These are phyloP conservation scores for Sarcophaga bullata DNA, from an alignment of 1,140 invertebrate species.

Conservation along the genomic window DNA sequence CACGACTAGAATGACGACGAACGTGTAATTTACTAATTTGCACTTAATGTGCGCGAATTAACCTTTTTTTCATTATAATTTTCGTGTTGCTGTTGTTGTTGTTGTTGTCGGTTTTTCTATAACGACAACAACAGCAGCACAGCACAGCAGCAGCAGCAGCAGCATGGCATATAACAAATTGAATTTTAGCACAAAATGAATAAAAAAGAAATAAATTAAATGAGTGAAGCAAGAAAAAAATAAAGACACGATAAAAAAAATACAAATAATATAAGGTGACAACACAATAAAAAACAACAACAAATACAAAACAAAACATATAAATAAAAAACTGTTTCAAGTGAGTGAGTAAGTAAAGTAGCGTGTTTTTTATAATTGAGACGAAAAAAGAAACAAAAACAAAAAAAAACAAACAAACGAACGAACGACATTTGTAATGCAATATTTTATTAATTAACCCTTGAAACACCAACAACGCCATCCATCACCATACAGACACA, in stretches of 20 bases:
- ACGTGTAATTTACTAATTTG: slow-evolving; percentile 40
- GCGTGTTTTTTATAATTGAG: background rate
- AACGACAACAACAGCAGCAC: background rate
- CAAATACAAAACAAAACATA: background rate
- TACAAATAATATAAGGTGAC: slow-evolving; percentile 31
- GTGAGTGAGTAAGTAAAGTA: slow-evolving; percentile 21
- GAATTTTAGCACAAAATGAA: slow-evolving; percentile 17
- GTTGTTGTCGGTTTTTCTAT: background rate
- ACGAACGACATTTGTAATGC: slow-evolving; percentile 11
- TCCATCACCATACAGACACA: too few species aligned
- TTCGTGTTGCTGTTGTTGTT: background rate
- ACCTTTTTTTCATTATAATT: slow-evolving; percentile 18
- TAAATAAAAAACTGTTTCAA: background rate
- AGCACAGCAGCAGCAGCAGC: background rate
- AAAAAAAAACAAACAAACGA: background rate
- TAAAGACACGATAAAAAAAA: slow-evolving; percentile 8
- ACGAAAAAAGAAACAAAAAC: too few species aligned
- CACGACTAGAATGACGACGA: background rate
- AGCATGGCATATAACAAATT: slow-evolving; percentile 5
- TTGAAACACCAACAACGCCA: background rate
- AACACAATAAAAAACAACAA: slow-evolving; percentile 25
- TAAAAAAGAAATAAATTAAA: background rate
- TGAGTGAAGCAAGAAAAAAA: background rate
- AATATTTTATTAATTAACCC: slow-evolving; percentile 1
- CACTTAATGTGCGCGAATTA: slow-evolving; percentile 36